Base-by-base conservation (phyloP, 2,113 vertebrate species). In the Pimephales promelas region DNA sequence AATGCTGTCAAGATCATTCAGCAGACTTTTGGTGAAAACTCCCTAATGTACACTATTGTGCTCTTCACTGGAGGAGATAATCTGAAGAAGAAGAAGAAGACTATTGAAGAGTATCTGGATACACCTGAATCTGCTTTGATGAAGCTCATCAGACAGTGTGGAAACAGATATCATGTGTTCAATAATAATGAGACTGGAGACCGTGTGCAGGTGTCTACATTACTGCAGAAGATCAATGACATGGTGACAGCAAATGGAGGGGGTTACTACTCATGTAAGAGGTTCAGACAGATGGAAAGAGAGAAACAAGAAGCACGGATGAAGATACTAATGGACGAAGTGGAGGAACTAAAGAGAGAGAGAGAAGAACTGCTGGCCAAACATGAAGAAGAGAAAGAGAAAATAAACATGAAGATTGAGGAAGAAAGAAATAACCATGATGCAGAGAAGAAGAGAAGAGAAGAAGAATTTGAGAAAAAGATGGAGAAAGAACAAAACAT, bases 201-300 rank as follows among this genome's bases (percentile, higher is more conserved):
- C 3, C 28, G 31, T 1, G 0, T 49, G 5, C 90, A 92, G 64
- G 84, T 59, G 26, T 70, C 2, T 4, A 3, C 28, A n/a, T 85
- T 92, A 28, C 57, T 92, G 31, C 77, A 88, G 10, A 91, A 90
- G 80, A 90, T 92, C 18, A 84, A 86, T 5, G 34, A 66, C 20
- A 90, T 91, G 79, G 79, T 45, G 0, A 9, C 1, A 28, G 52
- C 1, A 1, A 92, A 90, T 0, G 70, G 78, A 4, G 88, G 84
- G 20, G 3, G 24, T 2, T 73, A 40, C 79, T 90, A 91, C 83
- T 86, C 87, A 34, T 90, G 84, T 1, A 82, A 83, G 40, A 90
- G 90, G 88, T 90, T 54, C 18, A 8, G 0, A 0, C 18, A 54
- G 18, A 54, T 54, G 18, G 52, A 54, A 54, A 54, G 6, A 54